Base-by-base conservation (phyloP, 2,888 invertebrate genomes). In the Branchellion lobata region DNA sequence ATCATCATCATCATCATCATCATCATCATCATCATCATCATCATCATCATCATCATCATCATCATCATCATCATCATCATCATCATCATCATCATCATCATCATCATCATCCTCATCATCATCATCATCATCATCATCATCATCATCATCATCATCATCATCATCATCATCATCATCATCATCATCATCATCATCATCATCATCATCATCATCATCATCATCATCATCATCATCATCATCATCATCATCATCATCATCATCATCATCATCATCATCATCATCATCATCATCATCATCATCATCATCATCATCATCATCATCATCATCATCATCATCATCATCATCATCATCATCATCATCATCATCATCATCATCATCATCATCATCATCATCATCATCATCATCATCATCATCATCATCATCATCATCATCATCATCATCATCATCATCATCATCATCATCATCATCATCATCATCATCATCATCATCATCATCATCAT, bases 31-130 rank as follows among this genome's bases (percentile, higher is more conserved):
- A n/a, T n/a, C n/a, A n/a, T n/a, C n/a, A n/a, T n/a, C n/a, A n/a
- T n/a, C n/a, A n/a, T n/a, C n/a, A n/a, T n/a, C n/a, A n/a, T n/a
- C n/a, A n/a, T n/a, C n/a, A n/a, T n/a, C n/a, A n/a, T n/a, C 76
- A 76, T 76, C 76, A 76, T 57, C 76, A 57, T 57, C 57, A 76
- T 76, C 76, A 76, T 76, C 76, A 53, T 53, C 76, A 76, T 53
- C 76, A 76, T 76, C 76, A 53, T 53, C 76, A 76, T 76, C 76
- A 76, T 57, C 76, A 76, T 73, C 73, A 73, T 73, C 73, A 73
- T 40, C 36, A 73, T 73, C 73, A 3, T n/a, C n/a, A n/a, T n/a
- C n/a, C n/a, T n/a, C n/a, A n/a, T n/a, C n/a, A n/a, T n/a, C n/a
- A n/a, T n/a, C n/a, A n/a, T n/a, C n/a, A n/a, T n/a, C 11, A 27